These are phyloP conservation scores for Pandion haliaetus DNA, from an alignment of 2,113 vertebrate genomes.

Conservation along the genomic window DNA sequence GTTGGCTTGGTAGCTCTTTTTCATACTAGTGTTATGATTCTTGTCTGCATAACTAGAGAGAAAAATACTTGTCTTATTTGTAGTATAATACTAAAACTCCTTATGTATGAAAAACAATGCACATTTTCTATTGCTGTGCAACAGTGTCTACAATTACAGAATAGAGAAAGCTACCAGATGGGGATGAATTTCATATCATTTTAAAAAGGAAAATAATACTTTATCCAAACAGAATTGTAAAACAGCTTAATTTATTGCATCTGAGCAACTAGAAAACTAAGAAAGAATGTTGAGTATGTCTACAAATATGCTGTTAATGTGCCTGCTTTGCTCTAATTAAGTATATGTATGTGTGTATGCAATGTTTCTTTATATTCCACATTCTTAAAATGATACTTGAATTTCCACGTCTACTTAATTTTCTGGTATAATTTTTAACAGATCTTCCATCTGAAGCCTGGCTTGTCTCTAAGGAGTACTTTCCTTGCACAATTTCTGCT, in stretches of 20 bases:
- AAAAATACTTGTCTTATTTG: neutral
- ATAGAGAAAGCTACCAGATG: neutral
- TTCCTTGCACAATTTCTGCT: slow-evolving; percentile 95
- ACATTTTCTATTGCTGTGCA: neutral
- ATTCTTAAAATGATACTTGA: neutral
- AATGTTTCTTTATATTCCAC: neutral
- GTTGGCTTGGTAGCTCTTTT: neutral
- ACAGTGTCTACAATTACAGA: neutral
- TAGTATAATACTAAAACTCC: neutral
- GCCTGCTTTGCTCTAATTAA: neutral
- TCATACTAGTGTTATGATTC: neutral
- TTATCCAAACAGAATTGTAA: neutral
- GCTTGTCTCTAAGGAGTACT: slow-evolving; percentile 87
- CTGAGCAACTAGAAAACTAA: neutral
- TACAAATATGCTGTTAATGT: neutral
- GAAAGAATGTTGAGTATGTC: neutral
- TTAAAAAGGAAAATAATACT: neutral
- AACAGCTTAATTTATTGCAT: neutral
- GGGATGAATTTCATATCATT: neutral
- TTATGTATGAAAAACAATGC: neutral
- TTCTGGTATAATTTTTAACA: slow-evolving; percentile 53
- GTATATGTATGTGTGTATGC: rapidly evolving
- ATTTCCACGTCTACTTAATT: neutral
- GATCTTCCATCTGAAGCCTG: slow-evolving; percentile 95
- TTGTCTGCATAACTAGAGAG: neutral